phyloP scores from a whole-genome alignment of 2,888 invertebrate species.

The Tuta absoluta region DNA sequence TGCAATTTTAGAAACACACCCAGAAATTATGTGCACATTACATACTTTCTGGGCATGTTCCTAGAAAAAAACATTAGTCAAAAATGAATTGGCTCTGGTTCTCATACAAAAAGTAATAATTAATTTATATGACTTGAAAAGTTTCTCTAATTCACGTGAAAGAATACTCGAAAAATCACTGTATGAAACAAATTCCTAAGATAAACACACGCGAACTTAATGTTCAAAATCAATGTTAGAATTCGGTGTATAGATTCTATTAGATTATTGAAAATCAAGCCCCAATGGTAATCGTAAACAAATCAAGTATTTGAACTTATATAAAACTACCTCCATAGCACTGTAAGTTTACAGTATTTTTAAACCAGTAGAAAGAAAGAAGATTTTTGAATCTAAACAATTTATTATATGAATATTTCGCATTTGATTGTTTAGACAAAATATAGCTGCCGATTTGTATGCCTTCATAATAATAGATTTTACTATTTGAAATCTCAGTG shows the following conservation, averaged over 20 bases:
- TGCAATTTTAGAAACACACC: background rate
- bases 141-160: background rate
- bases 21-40: too few relatives aligned
- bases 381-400: background rate
- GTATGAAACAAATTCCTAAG: slow-evolving; percentile 10
- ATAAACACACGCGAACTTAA: background rate
- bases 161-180: background rate
- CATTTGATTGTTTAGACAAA: background rate
- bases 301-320: slow-evolving; percentile 34
- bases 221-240: slow-evolving; percentile 11
- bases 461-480: background rate
- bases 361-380: background rate
- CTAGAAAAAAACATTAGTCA: too few relatives aligned
- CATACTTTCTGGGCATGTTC: too few relatives aligned
- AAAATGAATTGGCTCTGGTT: too few relatives aligned
- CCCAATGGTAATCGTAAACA: slow-evolving; percentile 46
- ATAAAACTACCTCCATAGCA: slow-evolving; percentile 46
- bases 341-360: slow-evolving; percentile 43
- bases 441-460: background rate
- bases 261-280: slow-evolving; percentile 37
- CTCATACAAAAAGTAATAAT: too few relatives aligned
- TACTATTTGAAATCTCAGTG: slow-evolving; percentile 8
- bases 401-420: background rate
- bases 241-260: slow-evolving; percentile 7
- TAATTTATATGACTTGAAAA: too few relatives aligned